Evolutionary conservation across 2,888 invertebrate genomes (phyloP), one percentile per base, ranked within the genome.

Genomic region (Caenorhabditis sinica): DNA sequence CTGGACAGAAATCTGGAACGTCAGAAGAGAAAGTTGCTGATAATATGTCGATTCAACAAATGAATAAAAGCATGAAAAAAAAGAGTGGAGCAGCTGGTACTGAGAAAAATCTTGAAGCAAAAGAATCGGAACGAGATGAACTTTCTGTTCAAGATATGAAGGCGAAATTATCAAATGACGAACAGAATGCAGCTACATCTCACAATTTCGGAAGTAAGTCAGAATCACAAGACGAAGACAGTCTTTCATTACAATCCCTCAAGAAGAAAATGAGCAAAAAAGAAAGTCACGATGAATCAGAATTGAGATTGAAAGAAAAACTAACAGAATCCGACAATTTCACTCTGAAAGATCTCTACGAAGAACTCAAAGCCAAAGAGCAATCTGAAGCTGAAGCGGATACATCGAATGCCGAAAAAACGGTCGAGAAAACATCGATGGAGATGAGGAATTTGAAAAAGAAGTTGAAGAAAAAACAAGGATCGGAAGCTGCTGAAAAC

Each of bases 381-480:
- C 15, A 69, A 4, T 33, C 17, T 17, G 77, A 53, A 11, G 58
- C 40, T 13, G 68, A 40, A 53, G 74, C 69, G n/a, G 66, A 43
- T 36, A 30, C 43, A n/a, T 73, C 60, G 2, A 33, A 40, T 23
- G 69, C 33, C 5, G 76, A 82, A n/a, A 6, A 56, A n/a, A 61
- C 1, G 13, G 58, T 51, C 5, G 69, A 81, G n/a, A 69, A 63
- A 17, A 75, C 80, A n/a, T 72, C 81, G 20, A 63, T 73, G 76
- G 72, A 66, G 28, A 25, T 58, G 43, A 69, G 51, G 51, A 60
- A 81, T 51, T 53, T 63, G 23, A 73, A 76, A 43, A 68, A 79
- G 43, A 69, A 28, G 23, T 17, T 81, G 65, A 84, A 80, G 51
- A 80, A 84, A 66, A 68, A 68, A 43, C 43, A 73, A 66, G 51